phyloP scores from a whole-genome alignment of 2,888 invertebrate species.

The Plebejus anna region DNA sequence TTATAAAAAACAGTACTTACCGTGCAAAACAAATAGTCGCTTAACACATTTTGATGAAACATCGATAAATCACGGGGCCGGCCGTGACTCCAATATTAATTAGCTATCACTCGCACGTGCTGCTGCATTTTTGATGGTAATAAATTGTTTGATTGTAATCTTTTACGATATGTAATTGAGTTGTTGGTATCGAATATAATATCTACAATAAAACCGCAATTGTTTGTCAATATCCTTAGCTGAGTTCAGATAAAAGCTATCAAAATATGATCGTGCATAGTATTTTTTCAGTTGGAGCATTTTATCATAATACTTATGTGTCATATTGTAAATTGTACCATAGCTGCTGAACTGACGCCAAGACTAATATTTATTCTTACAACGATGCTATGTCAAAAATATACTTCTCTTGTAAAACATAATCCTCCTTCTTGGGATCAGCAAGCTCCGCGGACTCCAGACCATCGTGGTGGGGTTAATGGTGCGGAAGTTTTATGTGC shows the following conservation, averaged over 20 bases:
- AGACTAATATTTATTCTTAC: too few species aligned
- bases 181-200: slow-evolving; percentile 7
- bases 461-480: slow-evolving; percentile 47
- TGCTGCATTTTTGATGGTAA: slow-evolving; percentile 22
- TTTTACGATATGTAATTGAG: slow-evolving; percentile 17
- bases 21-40: slow-evolving; percentile 1
- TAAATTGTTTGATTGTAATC: slow-evolving; percentile 14
- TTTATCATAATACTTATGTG: too few species aligned
- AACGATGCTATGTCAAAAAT: neutral
- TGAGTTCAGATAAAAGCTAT: neutral
- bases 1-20: neutral
- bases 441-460: neutral
- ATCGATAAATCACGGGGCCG: slow-evolving; percentile 13
- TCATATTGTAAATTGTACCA: too few species aligned
- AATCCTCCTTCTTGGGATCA: neutral
- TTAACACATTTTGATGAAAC: slow-evolving; percentile 20
- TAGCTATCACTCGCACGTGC: slow-evolving; percentile 23
- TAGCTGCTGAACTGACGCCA: too few species aligned
- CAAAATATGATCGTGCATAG: neutral
- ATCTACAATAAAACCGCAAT: neutral
- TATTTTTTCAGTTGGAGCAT: neutral
- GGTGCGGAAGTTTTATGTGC: slow-evolving; percentile 45
- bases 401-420: neutral
- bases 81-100: slow-evolving; percentile 27
- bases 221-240: neutral